phyloP scores from a whole-genome alignment of 1,140 invertebrate genomes.

The Halesus radiatus region DNA sequence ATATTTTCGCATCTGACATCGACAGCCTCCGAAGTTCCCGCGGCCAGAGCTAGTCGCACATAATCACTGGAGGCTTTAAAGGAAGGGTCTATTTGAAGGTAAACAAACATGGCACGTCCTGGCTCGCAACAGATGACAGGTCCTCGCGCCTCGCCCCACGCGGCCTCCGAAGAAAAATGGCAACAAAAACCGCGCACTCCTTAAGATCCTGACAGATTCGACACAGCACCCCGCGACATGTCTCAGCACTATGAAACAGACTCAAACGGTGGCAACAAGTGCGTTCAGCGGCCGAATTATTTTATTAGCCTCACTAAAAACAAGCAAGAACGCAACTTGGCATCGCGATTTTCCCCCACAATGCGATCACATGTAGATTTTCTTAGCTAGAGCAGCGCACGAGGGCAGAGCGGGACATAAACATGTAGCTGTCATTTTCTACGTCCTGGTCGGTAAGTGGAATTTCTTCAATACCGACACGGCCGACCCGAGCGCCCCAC shows the following conservation, averaged over 20 bases:
- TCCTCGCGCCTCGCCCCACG: conserved; percentile 21
- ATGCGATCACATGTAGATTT: conserved; percentile 38
- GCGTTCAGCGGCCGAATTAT: neutral
- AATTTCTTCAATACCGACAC: conserved; percentile 28
- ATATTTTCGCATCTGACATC: neutral
- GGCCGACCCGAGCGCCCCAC: conserved; percentile 19
- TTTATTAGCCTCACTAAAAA: conserved; percentile 17
- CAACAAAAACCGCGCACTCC: conserved; percentile 22
- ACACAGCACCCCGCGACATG: neutral
- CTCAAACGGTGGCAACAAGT: conserved; percentile 30
- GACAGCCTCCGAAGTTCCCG: neutral
- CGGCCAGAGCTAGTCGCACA: neutral
- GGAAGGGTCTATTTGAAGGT: conserved; percentile 8
- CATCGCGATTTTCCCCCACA: conserved; percentile 2
- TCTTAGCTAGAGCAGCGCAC: conserved; percentile 13
- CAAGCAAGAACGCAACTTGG: neutral
- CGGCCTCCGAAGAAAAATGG: conserved; percentile 26
- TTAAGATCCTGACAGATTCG: conserved; percentile 5
- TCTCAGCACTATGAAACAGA: neutral
- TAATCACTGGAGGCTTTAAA: neutral
- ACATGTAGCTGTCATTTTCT: conserved; percentile 46
- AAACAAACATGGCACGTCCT: conserved; percentile 43
- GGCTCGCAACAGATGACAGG: conserved; percentile 45
- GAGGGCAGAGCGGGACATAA: conserved; percentile 41
- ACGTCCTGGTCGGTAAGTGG: conserved; percentile 32